A percentile compares a stretch with the other conserved stretches of the same genome.
Evolutionary conservation across 2,113 vertebrate species (phyloP).

Genomic region (Lates calcarifer): DNA sequence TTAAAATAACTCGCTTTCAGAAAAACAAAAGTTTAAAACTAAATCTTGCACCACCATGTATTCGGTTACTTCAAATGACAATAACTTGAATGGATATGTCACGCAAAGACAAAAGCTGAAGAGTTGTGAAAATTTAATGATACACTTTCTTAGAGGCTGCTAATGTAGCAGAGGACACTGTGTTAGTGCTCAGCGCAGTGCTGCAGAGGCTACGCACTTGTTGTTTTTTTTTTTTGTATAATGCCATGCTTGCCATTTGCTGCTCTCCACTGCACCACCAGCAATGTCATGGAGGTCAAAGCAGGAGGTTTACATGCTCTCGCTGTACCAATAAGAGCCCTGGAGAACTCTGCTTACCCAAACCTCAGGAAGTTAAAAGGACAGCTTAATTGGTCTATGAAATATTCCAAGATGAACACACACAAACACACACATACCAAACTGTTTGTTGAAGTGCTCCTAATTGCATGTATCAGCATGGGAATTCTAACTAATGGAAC

Average conservation of each 20-base stretch:
- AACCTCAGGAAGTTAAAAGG: constrained; percentile 27
- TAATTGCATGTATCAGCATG: constrained; percentile 52
- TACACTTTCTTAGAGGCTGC: constrained; percentile 47
- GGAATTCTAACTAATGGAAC: constrained; percentile 51
- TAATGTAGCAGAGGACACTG: constrained; percentile 36
- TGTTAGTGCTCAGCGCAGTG: background rate
- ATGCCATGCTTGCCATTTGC: constrained; percentile 14
- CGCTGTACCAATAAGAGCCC: constrained; percentile 4
- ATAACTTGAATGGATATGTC: constrained; percentile 35
- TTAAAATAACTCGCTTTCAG: constrained; percentile 25
- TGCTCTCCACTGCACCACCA: constrained; percentile 38
- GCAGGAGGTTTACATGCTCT: constrained; percentile 10
- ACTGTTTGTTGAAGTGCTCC: constrained; percentile 45
- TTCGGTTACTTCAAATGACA: constrained; percentile 50
- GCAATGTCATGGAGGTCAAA: constrained; percentile 35
- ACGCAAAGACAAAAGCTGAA: constrained; percentile 58
- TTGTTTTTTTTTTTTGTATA: constrained; percentile 17
- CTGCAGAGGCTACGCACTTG: background rate
- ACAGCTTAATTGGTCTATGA: constrained; percentile 45
- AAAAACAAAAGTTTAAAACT: constrained; percentile 14
- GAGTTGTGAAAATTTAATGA: constrained; percentile 64
- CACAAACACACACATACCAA: background rate
- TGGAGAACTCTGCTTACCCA: constrained; percentile 14
- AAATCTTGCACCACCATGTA: constrained; percentile 15
- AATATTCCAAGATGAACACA: constrained; percentile 28